Evolutionary conservation across 2,888 invertebrate species (phyloP).

Genomic region (Achlya flavicornis): DNA sequence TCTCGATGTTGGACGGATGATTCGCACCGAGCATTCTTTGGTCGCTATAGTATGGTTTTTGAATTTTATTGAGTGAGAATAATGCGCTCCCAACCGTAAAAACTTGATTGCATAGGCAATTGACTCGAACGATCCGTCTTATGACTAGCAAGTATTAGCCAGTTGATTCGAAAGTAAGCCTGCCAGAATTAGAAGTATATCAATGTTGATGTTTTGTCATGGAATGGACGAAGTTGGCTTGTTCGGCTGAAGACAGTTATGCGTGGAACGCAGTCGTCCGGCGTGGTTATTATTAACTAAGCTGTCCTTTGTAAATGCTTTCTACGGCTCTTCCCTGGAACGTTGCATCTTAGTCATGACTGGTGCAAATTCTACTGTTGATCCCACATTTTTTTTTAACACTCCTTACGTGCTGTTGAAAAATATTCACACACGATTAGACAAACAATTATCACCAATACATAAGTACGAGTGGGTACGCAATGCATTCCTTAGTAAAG

Average conservation of each 20-base stretch:
- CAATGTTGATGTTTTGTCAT: constrained; percentile 46
- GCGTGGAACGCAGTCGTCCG: constrained; percentile 58
- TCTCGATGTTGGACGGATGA: constrained; percentile 22
- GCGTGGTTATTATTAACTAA: constrained; percentile 64
- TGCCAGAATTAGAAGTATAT: constrained; percentile 43
- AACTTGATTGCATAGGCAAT: constrained; percentile 24
- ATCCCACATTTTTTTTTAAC: not conserved
- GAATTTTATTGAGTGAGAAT: not conserved
- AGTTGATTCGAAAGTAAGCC: not conserved
- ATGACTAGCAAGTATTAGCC: not conserved
- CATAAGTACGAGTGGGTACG: not conserved
- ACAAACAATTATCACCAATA: not conserved
- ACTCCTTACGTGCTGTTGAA: not conserved
- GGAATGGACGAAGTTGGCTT: constrained; percentile 29
- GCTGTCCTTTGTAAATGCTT: constrained; percentile 56
- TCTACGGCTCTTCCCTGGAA: constrained; percentile 53
- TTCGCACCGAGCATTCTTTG: constrained; percentile 25
- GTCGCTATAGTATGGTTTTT: not conserved
- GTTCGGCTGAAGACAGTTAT: constrained; percentile 45
- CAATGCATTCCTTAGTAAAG: not conserved
- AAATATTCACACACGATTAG: not conserved
- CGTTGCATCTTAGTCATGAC: constrained; percentile 26
- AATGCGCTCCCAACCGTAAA: constrained; percentile 11
- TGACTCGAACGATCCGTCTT: constrained; percentile 33
- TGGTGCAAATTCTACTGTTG: constrained; percentile 15